Evolutionary conservation across 2,113 vertebrate genomes (phyloP).

Genomic region (Cavia porcellus): DNA sequence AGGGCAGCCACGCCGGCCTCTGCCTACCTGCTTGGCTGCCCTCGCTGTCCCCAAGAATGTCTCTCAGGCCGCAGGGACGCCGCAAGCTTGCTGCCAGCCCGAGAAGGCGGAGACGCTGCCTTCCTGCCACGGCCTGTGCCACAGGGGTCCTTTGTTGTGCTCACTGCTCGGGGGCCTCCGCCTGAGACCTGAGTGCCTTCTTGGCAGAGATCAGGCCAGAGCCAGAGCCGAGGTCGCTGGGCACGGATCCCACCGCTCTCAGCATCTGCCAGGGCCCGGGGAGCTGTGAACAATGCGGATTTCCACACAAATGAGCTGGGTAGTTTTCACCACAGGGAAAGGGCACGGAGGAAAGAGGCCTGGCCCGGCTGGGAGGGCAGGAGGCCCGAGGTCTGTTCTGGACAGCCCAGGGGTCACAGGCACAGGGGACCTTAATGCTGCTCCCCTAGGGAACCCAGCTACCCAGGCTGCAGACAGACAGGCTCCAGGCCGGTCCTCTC

Average conservation of each 20-base stretch:
- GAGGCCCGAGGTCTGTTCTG: background rate
- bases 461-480: background rate
- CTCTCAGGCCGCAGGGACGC: fast-evolving
- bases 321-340: constrained; percentile 38
- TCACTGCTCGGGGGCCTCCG: background rate
- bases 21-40: background rate
- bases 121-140: background rate
- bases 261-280: constrained; percentile 49
- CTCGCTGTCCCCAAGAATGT: background rate
- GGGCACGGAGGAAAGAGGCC: background rate
- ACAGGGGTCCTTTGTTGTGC: constrained; percentile 20
- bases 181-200: constrained; percentile 63
- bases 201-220: constrained; percentile 55
- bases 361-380: background rate
- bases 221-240: background rate
- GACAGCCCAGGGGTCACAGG: background rate
- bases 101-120: background rate
- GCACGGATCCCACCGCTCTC: background rate
- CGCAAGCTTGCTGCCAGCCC: background rate
- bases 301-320: background rate
- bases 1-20: background rate
- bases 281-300: background rate
- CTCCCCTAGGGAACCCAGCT: background rate
- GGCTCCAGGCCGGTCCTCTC: background rate
- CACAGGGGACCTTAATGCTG: no score